Conservation (phyloP, 2,888 invertebrate species). For the Bombylius major region DNA sequence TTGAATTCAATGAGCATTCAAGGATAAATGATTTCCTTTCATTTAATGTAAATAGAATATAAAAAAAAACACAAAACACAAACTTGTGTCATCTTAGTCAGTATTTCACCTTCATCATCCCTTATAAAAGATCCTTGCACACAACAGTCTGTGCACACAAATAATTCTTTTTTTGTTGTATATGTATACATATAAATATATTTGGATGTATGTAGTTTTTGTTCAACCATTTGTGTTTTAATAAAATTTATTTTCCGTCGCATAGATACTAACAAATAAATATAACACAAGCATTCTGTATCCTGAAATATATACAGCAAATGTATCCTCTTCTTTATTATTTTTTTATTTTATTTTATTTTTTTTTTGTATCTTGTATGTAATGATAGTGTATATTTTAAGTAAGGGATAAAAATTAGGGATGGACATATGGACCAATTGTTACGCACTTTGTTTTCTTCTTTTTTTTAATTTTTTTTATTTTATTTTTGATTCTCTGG, state of each 20-base stretch:
- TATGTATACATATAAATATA: not conserved
- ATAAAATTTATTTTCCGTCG: not conserved
- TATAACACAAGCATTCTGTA: not conserved
- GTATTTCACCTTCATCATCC: not conserved
- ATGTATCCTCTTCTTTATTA: not conserved
- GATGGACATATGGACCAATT: conserved; percentile 12
- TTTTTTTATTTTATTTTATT: not conserved
- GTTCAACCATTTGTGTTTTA: not conserved
- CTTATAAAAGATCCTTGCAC: too few species aligned
- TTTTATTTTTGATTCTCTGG: not conserved
- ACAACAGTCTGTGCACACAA: too few species aligned
- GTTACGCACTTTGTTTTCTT: conserved; percentile 11
- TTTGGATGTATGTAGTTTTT: not conserved
- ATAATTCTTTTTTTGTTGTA: not conserved
- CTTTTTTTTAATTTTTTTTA: not conserved
- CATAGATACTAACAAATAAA: not conserved
- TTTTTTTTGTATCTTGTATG: not conserved
- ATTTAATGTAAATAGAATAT: not conserved
- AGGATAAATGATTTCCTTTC: not conserved
- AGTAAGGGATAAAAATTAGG: conserved; percentile 11
- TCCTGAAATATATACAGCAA: not conserved
- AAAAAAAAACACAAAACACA: not conserved
- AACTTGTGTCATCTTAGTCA: not conserved
- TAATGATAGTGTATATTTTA: not conserved
- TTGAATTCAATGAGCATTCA: not conserved